phyloP scores from a whole-genome alignment of 1,140 invertebrate species.

The Lycorma delicatula region DNA sequence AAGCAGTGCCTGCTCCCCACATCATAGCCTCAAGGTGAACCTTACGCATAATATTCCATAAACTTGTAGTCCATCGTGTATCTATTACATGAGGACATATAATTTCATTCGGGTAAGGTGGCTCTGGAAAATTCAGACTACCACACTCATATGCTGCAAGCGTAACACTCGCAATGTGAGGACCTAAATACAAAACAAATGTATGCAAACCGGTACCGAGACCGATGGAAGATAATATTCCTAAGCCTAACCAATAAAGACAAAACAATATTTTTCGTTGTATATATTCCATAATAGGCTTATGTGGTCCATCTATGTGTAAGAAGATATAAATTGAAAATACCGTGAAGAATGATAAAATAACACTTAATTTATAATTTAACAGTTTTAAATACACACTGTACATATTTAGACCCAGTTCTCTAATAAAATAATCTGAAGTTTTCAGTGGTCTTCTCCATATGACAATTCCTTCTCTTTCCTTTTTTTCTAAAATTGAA shows the following conservation, averaged over 20 bases:
- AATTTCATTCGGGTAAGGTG: conserved; percentile 83
- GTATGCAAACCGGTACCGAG: conserved; percentile 97
- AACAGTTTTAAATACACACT: conserved; percentile 45
- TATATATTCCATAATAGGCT: conserved; percentile 43
- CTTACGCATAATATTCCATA: conserved; percentile 90
- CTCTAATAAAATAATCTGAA: conserved; percentile 70
- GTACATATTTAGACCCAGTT: conserved; percentile 53
- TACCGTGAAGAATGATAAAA: conserved; percentile 29
- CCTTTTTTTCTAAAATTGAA: not conserved
- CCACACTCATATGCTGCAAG: conserved; percentile 97
- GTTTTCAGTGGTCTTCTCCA: conserved; percentile 80
- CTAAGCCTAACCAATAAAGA: conserved; percentile 90
- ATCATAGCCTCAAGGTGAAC: conserved; percentile 79
- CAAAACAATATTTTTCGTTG: conserved; percentile 58
- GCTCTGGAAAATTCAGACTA: conserved; percentile 85
- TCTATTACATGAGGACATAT: conserved; percentile 61
- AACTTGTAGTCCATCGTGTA: conserved; percentile 49
- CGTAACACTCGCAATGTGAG: conserved; percentile 89
- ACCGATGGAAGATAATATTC: conserved; percentile 93
- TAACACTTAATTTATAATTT: conserved; percentile 34
- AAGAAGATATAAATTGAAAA: not conserved
- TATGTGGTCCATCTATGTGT: conserved; percentile 48
- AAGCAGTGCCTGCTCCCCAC: conserved; percentile 95
- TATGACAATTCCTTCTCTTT: conserved; percentile 44
- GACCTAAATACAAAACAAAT: conserved; percentile 93